Base-by-base conservation (phyloP, 2,888 invertebrate species). In the Cheilosia urbana region DNA sequence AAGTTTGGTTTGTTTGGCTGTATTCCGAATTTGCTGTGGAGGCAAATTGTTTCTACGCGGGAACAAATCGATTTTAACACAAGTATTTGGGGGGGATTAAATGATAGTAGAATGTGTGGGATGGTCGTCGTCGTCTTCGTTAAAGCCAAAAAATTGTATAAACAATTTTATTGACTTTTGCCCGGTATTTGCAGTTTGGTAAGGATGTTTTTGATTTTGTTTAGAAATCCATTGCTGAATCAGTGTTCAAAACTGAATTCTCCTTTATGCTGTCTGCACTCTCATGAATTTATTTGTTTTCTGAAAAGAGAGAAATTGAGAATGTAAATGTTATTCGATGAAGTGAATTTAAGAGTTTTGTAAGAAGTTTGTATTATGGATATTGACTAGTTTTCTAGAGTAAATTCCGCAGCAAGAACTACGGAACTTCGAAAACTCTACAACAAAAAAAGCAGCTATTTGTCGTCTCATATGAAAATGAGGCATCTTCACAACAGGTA, bases 201-300 rank as follows among this genome's bases (percentile, higher is more conserved):
- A 62, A 76, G 66, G 76, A 77, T 71, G 65, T 47, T 71, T 66
- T 71, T 66, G 30, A 62, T 62, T 80, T 27, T 58, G 7, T 63
- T 81, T 85, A 85, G 77, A 81, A 85, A 68, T 76, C 85, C 85
- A 85, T 85, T 81, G 65, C 66, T 76, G 72, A 77, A 85, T 81
- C 85, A 81, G 81, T 81, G 55, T 80, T 85, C 60, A 76, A 75
- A 79, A 85, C 84, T 76, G 85, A 81, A 37, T 65, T 71, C 76
- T 72, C 68, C 73, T 84, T 69, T 78, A 58, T 57, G 68, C 45
- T 71, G 55, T 72, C 76, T 76, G 80, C 80, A 81, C 85, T 85
- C 85, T 76, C 81, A 85, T 85, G 69, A 77, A 81, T 76, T 80
- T 62, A 81, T 76, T 85, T 81, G 81, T 85, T 81, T 85, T 81